Percentiles rank a stretch among this genome's conserved stretches.
Conservation (phyloP, 2,797 vertebrate species). For the Propithecus perrieri region DNA sequence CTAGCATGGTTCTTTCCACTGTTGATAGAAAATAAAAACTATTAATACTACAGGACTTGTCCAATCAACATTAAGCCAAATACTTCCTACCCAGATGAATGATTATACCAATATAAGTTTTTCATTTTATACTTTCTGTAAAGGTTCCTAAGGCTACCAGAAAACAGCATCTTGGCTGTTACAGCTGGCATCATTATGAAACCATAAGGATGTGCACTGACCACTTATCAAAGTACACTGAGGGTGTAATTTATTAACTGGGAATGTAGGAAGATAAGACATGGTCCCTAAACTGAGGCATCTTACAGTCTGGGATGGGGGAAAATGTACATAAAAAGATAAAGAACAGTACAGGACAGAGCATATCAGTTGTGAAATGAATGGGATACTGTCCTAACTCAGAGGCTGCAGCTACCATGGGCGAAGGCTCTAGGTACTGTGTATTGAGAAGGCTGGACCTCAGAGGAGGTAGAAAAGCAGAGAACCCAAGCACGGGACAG, state of each 20-base stretch:
- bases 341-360: not conserved
- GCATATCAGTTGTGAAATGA: not conserved
- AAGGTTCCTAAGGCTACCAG: not conserved
- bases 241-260: not conserved
- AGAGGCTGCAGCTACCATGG: not conserved
- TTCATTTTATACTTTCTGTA: slow-evolving; percentile 31
- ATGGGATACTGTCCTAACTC: not conserved
- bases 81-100: not conserved
- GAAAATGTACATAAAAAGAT: not conserved
- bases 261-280: not conserved
- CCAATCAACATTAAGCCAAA: not conserved
- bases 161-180: not conserved
- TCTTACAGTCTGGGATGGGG: not conserved
- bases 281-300: not conserved
- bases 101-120: not conserved
- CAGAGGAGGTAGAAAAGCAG: not conserved
- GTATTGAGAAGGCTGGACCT: not conserved
- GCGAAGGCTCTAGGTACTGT: not conserved
- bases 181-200: not conserved
- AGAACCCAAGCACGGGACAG: not conserved
- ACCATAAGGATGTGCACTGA: not conserved
- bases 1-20: slow-evolving; percentile 93
- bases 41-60: not conserved
- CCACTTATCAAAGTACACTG: not conserved
- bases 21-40: slow-evolving; percentile 73